Evolutionary conservation across 2,113 vertebrate genomes (phyloP), one percentile per base, ranked within the genome.

Genomic region (Tautogolabrus adspersus): DNA sequence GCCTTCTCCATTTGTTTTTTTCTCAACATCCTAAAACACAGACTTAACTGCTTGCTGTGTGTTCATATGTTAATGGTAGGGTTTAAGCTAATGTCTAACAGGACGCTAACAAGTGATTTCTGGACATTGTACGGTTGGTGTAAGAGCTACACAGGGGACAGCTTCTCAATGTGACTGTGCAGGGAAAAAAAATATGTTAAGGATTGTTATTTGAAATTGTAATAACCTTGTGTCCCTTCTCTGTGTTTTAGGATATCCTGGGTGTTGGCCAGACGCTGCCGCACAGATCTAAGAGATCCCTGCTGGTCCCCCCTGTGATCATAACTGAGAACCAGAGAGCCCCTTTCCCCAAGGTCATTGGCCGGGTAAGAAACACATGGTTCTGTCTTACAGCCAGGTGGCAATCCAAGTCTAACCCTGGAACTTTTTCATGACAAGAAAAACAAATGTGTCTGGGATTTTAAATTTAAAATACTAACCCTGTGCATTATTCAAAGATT

Each of bases 291-390:
- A 98, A 96, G 92, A 94, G 98, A 73, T 95, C 97, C 77, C 95
- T 99, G 79, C 93, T 98, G 90, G 93, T 96, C 40, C 96, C 96
- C 55, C 94, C 95, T 0, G 95, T 99, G 89, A 91, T 95, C 71
- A 95, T 98, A 67, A 96, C 97, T 10, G 98, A 99, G 92, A 98
- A 97, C 92, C 97, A 97, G 92, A 96, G 98, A 86, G 92, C 95
- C 11, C 97, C 97, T 0, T 98, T 98, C 59, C 97, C 98, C 23
- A 95, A 94, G 90, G 58, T 73, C 37, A 96, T 97, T 51, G 97
- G 98, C 93, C 96, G 85, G 97, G 98, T 99, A 95, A 96, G 96
- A 34, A 69, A 64, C 51, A 16, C 62, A 56, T 1, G 5, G 7
- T 51, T 10, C 15, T 9, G 0, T 69, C 30, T 42, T 18, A 11